Evolutionary conservation across 2,113 vertebrate species (phyloP), one percentile per base, ranked within the genome.

Genomic region (Chloropsis cyanopogon): DNA sequence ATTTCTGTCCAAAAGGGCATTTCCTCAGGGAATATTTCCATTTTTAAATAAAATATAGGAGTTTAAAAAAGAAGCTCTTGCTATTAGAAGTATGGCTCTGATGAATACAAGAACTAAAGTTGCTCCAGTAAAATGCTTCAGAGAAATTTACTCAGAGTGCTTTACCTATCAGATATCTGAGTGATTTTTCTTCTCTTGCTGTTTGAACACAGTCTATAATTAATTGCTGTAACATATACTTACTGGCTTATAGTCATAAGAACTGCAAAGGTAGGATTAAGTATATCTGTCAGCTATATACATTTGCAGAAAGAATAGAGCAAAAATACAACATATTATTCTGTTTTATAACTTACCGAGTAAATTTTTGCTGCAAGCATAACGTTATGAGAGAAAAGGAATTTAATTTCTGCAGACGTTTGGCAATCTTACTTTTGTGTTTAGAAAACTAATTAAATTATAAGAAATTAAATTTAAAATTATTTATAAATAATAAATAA

Each of bases 291-390:
- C n/a, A 90, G 64, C 52, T 37, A 49, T 6, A 76, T 18, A 56
- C 1, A n/a, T 73, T 90, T 73, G 59, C 39, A 86, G 68, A 80
- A 76, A 83, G 28, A 53, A 49, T 20, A 86, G 49, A 41, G 8
- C 5, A 73, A 83, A 82, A 82, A 33, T 9, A 17, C 2, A 61
- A 33, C 3, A 10, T 41, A 53, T 41, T 21, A 46, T 59, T 79
- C 37, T 61, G 23, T 9, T 86, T 53, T 53, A 41, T 41, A 75
- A 21, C 14, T 23, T 65, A 66, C 37, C 0, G 0, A 26, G 6
- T 64, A 71, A 28, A 4, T 26, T 59, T 91, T 77, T 91, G 7
- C 26, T 76, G 37, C 17, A 85, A 75, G 29, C 60, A 28, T 4
- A 49, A 49, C 5, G 0, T 19, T 39, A 54, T 52, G 21, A 92